Evolutionary conservation across 2,113 vertebrate species (phyloP), one percentile per base, ranked within the genome.

Genomic region (Spilogale gracilis): DNA sequence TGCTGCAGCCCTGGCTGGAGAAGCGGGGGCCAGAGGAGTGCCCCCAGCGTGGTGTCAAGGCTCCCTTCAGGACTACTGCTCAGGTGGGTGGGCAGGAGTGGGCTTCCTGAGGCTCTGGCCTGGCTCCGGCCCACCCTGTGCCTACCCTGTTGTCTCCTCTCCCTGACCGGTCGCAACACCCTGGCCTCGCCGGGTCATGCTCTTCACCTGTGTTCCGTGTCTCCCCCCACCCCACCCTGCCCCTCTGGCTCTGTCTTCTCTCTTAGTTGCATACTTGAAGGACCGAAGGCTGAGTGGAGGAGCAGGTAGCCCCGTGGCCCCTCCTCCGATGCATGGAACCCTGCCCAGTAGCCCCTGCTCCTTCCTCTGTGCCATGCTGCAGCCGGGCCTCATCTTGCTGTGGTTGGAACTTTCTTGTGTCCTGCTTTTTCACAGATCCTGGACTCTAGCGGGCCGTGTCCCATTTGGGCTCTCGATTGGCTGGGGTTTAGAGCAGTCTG

Each of bases 201-300:
- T 91, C 83, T 93, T 95, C 87, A 95, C 89, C 43, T 9, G 0
- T 76, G 91, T 93, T 91, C 84, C 95, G 89, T 96, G 54, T 96
- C 89, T 65, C 82, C 94, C 80, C 79, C 14, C 82, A 84, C 69
- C 74, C 30, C 12, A 18, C 96, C 94, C 98, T 87, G 67, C 97
- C 98, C 98, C 97, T 98, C 98, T 98, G 89, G 99, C 98, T 96
- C 98, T 98, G 97, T 97, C 96, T 98, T 98, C 98, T 99, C 98
- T 99, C 99, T 99, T 98, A 99, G 99, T 99, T 96, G 99, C 99
- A 9, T 99, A 99, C 99, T 99, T 99, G 99, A 99, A 99, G 99
- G 99, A 99, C 99, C 99, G 99, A 98, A 99, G 99, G 99, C 99
- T 99, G 99, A 99, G 99, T 99, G 99, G 99, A 99, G 99, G 99